Base-by-base conservation (phyloP, 1,140 invertebrate species). In the Druon quercuslanigerum region DNA sequence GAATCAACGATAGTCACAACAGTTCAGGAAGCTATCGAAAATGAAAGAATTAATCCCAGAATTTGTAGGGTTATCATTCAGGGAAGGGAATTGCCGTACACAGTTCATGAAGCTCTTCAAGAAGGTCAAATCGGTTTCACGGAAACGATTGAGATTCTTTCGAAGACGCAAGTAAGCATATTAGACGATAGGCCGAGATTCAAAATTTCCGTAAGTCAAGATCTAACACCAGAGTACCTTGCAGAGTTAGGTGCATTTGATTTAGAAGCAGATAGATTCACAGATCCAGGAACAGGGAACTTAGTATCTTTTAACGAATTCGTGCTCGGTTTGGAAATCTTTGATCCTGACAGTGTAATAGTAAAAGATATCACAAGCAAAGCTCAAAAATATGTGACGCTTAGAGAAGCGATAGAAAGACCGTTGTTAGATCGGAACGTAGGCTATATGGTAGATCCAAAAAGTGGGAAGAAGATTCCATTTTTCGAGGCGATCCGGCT, bases 401-500 rank as follows among this genome's bases (percentile, higher is more conserved):
- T 97, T n/a, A 91, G 94, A 74, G 94, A 95, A 86, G 96, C 96
- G 7, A 92, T 98, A 20, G 92, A 94, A 72, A 92, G 93, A 79
- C 94, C 94, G 3, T 87, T 97, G 19, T 93, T 98, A 72, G 95
- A 98, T 89, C 93, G 94, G 86, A 93, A 94, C 76, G 93, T 94
- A 1, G 96, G 96, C 11, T 93, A 96, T 82, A 95, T 97, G 93
- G 94, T 97, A 6, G 96, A 98, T 92, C 94, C 95, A 12, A 95
- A 95, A 88, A 96, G 94, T 25, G 96, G 96, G 11, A 94, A 95
- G 86, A 93, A 94, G 72, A 93, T 98, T 54, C 93, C 95, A 7
- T 97, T 98, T 89, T 95, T 97, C 90, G 95, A 97, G 87, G 97
- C 96, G 78, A 93, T 97, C 51, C 93, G 95, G 77, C 83, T 77